phyloP scores from a whole-genome alignment of 30 jellyfish, hydroid and myxozoan genomes.

The Cassiopea andromeda region DNA sequence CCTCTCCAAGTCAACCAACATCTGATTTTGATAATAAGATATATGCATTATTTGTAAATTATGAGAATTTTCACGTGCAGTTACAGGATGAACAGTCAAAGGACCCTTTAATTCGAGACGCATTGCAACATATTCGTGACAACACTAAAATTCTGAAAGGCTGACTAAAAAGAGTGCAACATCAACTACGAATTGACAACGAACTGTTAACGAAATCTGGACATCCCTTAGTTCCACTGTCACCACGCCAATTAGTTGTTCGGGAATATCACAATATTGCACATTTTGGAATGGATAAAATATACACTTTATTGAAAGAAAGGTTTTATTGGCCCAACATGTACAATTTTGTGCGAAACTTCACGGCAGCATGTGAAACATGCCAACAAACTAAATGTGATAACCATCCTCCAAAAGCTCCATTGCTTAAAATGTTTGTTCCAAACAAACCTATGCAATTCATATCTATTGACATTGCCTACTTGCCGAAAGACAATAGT shows the following conservation, averaged over 20 bases:
- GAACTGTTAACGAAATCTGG: background rate
- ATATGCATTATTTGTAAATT: conserved; percentile 2
- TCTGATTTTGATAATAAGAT: conserved; percentile 15
- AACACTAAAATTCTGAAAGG: conserved; percentile 6
- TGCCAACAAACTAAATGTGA: too few relatives aligned
- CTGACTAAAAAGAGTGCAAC: conserved; percentile 31
- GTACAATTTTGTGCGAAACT: too few relatives aligned
- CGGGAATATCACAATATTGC: too few relatives aligned
- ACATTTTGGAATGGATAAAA: too few relatives aligned
- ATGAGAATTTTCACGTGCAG: background rate
- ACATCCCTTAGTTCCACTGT: background rate
- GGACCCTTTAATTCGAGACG: conserved; percentile 17
- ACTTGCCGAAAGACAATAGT: too few relatives aligned
- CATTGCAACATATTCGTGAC: conserved; percentile 7
- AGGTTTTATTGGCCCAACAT: too few relatives aligned
- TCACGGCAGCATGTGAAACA: too few relatives aligned
- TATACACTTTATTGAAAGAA: too few relatives aligned
- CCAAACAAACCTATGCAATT: too few relatives aligned
- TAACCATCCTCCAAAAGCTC: too few relatives aligned
- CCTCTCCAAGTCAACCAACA: background rate
- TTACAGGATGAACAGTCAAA: conserved; percentile 25
- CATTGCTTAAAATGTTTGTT: too few relatives aligned
- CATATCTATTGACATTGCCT: too few relatives aligned
- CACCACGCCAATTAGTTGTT: background rate
- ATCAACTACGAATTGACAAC: background rate